phyloP scores from a whole-genome alignment of 2,888 invertebrate genomes.

The Xestia sexstrigata region DNA sequence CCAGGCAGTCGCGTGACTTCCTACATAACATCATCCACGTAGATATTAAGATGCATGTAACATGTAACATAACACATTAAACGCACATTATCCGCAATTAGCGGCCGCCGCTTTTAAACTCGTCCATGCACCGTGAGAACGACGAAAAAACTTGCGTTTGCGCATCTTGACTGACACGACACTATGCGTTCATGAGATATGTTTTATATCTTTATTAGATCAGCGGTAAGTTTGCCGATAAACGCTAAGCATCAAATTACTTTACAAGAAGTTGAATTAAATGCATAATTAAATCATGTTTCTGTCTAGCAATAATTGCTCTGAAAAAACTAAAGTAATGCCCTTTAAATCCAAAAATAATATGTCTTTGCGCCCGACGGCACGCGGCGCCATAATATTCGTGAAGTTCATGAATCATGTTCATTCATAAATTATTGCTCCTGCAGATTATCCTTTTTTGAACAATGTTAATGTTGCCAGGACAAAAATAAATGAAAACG shows the following conservation, averaged over 20 bases:
- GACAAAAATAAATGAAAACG: constrained; percentile 54
- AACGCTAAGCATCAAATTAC: background rate
- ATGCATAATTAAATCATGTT: constrained; percentile 1
- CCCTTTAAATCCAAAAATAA: constrained; percentile 12
- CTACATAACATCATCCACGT: constrained; percentile 48
- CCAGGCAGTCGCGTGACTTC: constrained; percentile 40
- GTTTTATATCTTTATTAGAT: constrained; percentile 24
- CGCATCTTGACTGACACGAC: constrained; percentile 47
- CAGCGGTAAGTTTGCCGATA: background rate
- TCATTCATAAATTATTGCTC: constrained; percentile 48
- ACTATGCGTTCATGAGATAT: constrained; percentile 23
- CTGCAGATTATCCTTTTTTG: constrained; percentile 43
- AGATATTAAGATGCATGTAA: constrained; percentile 67
- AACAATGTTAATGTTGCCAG: constrained; percentile 34
- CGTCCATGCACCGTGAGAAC: constrained; percentile 66
- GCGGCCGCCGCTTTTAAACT: constrained; percentile 60
- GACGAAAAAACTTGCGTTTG: constrained; percentile 52
- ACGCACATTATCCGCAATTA: constrained; percentile 68
- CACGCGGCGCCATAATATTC: constrained; percentile 7
- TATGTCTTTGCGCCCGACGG: background rate
- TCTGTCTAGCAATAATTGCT: background rate
- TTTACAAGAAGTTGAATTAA: background rate
- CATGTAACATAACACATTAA: constrained; percentile 67
- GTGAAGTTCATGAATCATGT: constrained; percentile 43
- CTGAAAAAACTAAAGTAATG: background rate